A percentile compares a stretch with the other conserved stretches of the same genome.
Conservation (phyloP, 1,140 invertebrate species). For the Notospermus geniculatus region DNA sequence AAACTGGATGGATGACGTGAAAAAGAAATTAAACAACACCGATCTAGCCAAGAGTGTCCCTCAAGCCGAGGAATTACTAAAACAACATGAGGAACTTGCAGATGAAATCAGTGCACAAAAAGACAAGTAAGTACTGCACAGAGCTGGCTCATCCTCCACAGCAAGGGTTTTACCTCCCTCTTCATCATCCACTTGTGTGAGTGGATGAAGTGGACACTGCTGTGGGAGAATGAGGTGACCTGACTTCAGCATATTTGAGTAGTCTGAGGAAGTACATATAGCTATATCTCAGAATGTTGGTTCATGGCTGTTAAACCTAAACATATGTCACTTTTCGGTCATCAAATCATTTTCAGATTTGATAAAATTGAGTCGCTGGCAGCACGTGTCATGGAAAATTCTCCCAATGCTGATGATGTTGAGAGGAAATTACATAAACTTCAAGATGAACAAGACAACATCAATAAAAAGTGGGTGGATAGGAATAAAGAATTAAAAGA, state of each 20-base stretch:
- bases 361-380: conserved; percentile 61
- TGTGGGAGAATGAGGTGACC: too few relatives aligned
- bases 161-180: too few relatives aligned
- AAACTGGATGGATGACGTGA: conserved; percentile 75
- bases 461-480: conserved; percentile 80
- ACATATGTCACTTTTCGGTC: too few relatives aligned
- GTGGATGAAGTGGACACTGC: too few relatives aligned
- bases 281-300: too few relatives aligned
- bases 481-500: conserved; percentile 94
- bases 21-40: conserved; percentile 73
- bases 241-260: too few relatives aligned
- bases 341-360: conserved; percentile 54
- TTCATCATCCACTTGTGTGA: too few relatives aligned
- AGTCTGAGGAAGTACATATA: too few relatives aligned
- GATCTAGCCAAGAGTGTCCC: conserved; percentile 53
- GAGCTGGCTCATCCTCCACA: conserved; percentile 93
- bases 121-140: conserved; percentile 77
- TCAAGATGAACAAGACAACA: conserved; percentile 71
- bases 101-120: conserved; percentile 89
- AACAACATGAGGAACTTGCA: conserved; percentile 85
- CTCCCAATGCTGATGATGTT: conserved; percentile 50
- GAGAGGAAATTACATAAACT: conserved; percentile 65
- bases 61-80: conserved; percentile 79
- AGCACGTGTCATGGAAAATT: conserved; percentile 55
- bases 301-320: too few relatives aligned